These are phyloP conservation scores for Euborellia annulipes DNA, from an alignment of 1,140 invertebrate species.

Conservation along the genomic window DNA sequence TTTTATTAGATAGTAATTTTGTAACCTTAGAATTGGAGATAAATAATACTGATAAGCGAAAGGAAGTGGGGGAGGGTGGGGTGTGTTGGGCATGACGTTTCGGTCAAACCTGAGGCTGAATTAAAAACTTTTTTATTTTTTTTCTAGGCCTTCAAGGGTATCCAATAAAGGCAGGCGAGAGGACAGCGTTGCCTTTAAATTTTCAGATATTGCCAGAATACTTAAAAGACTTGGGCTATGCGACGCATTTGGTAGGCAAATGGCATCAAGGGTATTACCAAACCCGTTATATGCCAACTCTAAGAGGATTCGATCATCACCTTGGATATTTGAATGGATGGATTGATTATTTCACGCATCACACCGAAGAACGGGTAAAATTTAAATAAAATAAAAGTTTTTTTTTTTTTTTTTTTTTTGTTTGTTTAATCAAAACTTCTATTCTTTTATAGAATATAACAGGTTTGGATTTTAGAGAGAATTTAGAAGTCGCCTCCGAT, in stretches of 20 bases:
- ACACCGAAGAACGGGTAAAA: neutral
- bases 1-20: too few species aligned
- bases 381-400: too few species aligned
- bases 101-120: too few species aligned
- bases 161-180: constrained; percentile 26
- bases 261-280: constrained; percentile 30
- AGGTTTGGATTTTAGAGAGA: constrained; percentile 27
- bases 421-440: too few species aligned
- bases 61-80: too few species aligned
- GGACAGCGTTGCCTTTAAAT: too few species aligned
- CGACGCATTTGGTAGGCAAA: constrained; percentile 27
- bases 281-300: constrained; percentile 33
- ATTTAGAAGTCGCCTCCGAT: constrained; percentile 19
- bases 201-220: constrained; percentile 31
- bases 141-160: constrained; percentile 38
- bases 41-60: too few species aligned
- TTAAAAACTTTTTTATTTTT: too few species aligned
- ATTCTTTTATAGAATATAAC: constrained; percentile 8
- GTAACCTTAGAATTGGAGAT: too few species aligned
- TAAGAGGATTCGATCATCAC: constrained; percentile 44
- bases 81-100: too few species aligned
- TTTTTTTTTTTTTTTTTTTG: too few species aligned
- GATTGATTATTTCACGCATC: constrained; percentile 37
- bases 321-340: constrained; percentile 47
- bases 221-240: constrained; percentile 26